Conservation (phyloP, 2,888 invertebrate species). For the Alviniconcha strummeri region DNA sequence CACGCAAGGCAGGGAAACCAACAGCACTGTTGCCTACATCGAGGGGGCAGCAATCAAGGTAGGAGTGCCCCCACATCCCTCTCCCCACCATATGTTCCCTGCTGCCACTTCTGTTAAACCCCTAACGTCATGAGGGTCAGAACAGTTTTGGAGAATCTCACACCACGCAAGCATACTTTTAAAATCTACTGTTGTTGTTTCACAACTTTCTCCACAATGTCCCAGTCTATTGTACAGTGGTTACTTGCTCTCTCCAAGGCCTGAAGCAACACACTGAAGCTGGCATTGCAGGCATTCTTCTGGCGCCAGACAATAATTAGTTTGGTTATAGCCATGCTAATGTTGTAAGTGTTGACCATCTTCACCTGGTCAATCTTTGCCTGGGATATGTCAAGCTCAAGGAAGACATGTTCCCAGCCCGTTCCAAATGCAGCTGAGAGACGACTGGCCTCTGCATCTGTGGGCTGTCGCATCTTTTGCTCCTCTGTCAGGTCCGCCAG, state of each 20-base stretch:
- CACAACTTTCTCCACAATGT: constrained; percentile 17
- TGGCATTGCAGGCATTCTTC: constrained; percentile 28
- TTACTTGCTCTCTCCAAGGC: constrained; percentile 12
- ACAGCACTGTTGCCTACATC: background rate
- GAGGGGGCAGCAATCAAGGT: no score
- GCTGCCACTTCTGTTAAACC: no score
- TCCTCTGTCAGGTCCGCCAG: constrained; percentile 26
- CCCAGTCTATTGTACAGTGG: constrained; percentile 34
- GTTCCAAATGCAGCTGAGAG: constrained; percentile 28
- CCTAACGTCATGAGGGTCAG: background rate
- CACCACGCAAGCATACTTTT: background rate
- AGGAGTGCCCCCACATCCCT: no score
- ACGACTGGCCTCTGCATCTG: constrained; percentile 30
- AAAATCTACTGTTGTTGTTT: background rate
- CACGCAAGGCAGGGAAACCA: background rate
- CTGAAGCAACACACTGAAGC: constrained; percentile 7
- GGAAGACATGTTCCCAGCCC: constrained; percentile 34
- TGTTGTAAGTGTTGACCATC: background rate
- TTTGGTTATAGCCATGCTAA: constrained; percentile 16
- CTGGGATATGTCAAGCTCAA: constrained; percentile 25
- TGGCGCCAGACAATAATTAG: constrained; percentile 33
- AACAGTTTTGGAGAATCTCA: background rate
- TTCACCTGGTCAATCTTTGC: constrained; percentile 30
- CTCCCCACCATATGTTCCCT: no score
- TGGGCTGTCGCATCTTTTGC: background rate